phyloP scores from a whole-genome alignment of 1,140 invertebrate species.

The Solenopsis invicta region DNA sequence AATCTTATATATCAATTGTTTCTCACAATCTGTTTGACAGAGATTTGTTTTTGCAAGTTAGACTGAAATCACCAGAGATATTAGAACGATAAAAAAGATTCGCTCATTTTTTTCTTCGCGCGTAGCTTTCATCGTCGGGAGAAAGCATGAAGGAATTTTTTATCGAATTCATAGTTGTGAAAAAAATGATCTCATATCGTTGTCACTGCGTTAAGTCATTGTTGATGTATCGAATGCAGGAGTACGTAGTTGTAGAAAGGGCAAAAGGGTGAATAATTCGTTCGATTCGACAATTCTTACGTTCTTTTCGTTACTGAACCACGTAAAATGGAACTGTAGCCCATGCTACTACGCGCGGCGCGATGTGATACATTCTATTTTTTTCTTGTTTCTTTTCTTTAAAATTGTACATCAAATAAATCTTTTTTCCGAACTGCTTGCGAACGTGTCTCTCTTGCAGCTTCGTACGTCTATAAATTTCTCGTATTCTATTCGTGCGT shows the following conservation, averaged over 20 bases:
- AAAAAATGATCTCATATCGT: background rate
- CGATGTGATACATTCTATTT: slow-evolving; percentile 22
- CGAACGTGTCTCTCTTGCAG: slow-evolving; percentile 57
- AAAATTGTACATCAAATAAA: background rate
- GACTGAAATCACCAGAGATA: background rate
- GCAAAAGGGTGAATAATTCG: background rate
- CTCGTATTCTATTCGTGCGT: slow-evolving; percentile 32
- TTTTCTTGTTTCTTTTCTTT: slow-evolving; percentile 34
- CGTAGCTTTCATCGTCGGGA: background rate
- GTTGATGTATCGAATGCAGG: background rate
- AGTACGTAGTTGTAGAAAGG: slow-evolving; percentile 3
- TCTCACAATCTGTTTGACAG: background rate
- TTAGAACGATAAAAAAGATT: slow-evolving; percentile 1
- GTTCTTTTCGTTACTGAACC: background rate
- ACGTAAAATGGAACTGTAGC: background rate
- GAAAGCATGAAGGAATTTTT: background rate
- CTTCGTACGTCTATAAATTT: slow-evolving; percentile 65
- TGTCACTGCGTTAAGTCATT: slow-evolving; percentile 27
- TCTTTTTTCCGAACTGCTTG: slow-evolving; percentile 53
- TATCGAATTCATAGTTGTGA: background rate
- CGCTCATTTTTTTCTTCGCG: background rate
- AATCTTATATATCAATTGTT: slow-evolving; percentile 1
- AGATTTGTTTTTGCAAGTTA: slow-evolving; percentile 33
- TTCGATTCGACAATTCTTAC: slow-evolving; percentile 30
- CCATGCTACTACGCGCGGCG: slow-evolving; percentile 24